Conservation (phyloP, 2,888 invertebrate genomes). For the Antheraea assamensis region DNA sequence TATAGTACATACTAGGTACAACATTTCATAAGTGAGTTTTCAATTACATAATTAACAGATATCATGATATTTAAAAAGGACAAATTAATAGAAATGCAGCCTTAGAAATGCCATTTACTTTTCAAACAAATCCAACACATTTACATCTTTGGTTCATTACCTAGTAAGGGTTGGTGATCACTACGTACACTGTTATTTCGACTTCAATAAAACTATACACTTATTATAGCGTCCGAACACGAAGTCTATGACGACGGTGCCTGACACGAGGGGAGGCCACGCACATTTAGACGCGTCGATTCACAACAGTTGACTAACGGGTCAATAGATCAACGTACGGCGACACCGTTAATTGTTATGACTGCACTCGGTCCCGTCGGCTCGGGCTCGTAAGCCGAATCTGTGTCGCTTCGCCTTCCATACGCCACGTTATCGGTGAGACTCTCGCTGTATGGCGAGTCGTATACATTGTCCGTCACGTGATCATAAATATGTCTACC, state of each 20-base stretch:
- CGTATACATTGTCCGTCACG: conserved; percentile 87
- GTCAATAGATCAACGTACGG: conserved; percentile 84
- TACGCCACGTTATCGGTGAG: conserved; percentile 74
- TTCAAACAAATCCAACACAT: conserved; percentile 69
- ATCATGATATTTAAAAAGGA: not conserved
- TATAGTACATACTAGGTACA: not conserved
- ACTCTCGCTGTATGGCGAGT: conserved; percentile 87
- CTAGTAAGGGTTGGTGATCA: conserved; percentile 73
- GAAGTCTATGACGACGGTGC: conserved; percentile 25
- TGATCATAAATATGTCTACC: conserved; percentile 78
- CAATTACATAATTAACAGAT: not conserved
- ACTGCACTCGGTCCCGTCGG: conserved; percentile 83
- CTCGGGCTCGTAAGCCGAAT: conserved; percentile 85
- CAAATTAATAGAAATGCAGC: conserved; percentile 38
- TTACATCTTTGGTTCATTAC: conserved; percentile 80
- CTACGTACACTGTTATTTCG: conserved; percentile 47
- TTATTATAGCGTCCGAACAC: conserved; percentile 39
- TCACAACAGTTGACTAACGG: not conserved
- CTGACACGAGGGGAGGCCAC: conserved; percentile 4
- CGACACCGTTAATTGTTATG: conserved; percentile 94
- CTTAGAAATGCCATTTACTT: conserved; percentile 40
- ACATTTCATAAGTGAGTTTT: not conserved
- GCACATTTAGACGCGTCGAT: not conserved
- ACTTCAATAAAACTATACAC: conserved; percentile 24
- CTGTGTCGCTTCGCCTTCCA: conserved; percentile 71